Conservation (phyloP, 2,113 vertebrate genomes). For the Tragelaphus scriptus region DNA sequence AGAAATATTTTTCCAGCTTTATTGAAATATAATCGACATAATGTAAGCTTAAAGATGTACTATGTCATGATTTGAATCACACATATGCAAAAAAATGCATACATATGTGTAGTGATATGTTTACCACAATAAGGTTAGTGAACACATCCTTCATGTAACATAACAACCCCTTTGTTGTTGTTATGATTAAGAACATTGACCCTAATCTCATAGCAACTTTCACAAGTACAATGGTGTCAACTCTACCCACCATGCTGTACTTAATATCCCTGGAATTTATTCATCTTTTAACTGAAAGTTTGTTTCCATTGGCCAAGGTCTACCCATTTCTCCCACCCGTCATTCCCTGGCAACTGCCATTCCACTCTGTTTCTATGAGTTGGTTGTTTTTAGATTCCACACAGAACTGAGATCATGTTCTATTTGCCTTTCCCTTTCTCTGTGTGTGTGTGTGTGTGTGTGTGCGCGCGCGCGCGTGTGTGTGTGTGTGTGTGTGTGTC, state of each 20-base stretch:
- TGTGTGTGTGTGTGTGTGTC: neutral
- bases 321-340: neutral
- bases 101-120: neutral
- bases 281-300: neutral
- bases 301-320: neutral
- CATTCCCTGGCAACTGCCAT: neutral
- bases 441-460: neutral
- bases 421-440: neutral
- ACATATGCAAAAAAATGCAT: neutral
- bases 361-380: neutral
- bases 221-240: neutral
- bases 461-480: neutral
- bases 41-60: neutral
- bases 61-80: neutral
- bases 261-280: neutral
- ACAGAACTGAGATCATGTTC: neutral
- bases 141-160: neutral
- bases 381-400: neutral
- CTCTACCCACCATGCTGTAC: neutral
- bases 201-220: neutral
- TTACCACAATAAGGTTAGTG: neutral
- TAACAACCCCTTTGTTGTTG: neutral
- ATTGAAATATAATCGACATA: neutral
- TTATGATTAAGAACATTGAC: neutral
- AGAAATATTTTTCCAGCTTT: neutral